Conservation (phyloP, 1,140 invertebrate species). For the Orius insidiosus region DNA sequence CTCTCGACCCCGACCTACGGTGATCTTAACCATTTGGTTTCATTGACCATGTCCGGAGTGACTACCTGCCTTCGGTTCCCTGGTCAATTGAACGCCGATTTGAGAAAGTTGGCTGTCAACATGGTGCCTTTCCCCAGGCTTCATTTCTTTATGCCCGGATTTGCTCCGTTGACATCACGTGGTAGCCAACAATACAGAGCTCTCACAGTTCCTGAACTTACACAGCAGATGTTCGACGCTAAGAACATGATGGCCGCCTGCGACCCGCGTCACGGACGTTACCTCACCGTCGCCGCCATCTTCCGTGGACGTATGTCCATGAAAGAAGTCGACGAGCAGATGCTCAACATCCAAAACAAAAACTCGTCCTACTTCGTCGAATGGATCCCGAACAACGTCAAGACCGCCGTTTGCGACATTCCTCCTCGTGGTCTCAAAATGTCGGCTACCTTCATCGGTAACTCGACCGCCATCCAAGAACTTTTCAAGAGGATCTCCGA, state of each 20-base stretch:
- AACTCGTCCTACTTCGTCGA: too few relatives aligned
- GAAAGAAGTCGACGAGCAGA: slow-evolving; percentile 64
- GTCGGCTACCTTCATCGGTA: slow-evolving; percentile 82
- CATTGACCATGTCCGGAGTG: slow-evolving; percentile 74
- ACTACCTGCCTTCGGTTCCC: slow-evolving; percentile 51
- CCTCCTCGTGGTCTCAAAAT: slow-evolving; percentile 73
- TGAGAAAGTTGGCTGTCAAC: slow-evolving; percentile 88
- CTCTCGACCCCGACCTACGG: too few relatives aligned
- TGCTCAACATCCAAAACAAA: too few relatives aligned
- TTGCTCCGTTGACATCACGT: slow-evolving; percentile 59
- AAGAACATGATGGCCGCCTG: slow-evolving; percentile 72
- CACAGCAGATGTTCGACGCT: slow-evolving; percentile 47
- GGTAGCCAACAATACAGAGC: slow-evolving; percentile 59
- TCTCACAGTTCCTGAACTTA: too few relatives aligned
- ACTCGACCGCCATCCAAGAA: slow-evolving; percentile 77
- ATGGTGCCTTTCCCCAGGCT: slow-evolving; percentile 93
- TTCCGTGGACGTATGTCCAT: slow-evolving; percentile 62
- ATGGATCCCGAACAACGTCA: too few relatives aligned
- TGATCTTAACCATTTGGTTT: slow-evolving; percentile 67
- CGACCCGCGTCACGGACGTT: slow-evolving; percentile 53
- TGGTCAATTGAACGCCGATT: too few relatives aligned
- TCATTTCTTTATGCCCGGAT: slow-evolving; percentile 91
- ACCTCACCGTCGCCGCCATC: slow-evolving; percentile 71
- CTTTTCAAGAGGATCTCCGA: slow-evolving; percentile 75
- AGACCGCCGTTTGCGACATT: too few relatives aligned